Conservation (phyloP, 2,113 vertebrate species). For the Halcyon malimbica region DNA sequence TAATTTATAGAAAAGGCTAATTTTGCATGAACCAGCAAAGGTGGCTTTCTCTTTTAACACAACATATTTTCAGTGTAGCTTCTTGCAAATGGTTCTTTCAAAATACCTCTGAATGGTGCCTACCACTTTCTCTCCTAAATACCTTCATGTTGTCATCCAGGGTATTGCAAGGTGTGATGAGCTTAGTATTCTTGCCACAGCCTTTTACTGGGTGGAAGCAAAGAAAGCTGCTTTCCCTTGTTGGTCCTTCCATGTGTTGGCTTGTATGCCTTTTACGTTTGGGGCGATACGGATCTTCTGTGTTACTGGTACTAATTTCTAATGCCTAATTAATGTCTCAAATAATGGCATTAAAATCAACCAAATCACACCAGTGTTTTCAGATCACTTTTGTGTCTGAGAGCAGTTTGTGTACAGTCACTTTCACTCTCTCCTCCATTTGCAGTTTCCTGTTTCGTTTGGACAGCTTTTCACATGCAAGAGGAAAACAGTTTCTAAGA, state of each 20-base stretch:
- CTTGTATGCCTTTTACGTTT: slow-evolving; percentile 15
- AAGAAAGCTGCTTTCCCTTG: slow-evolving; percentile 6
- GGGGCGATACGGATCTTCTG: background rate
- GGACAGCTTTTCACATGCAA: background rate
- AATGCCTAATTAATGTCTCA: background rate
- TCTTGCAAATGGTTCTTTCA: background rate
- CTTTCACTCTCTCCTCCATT: background rate
- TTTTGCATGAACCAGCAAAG: background rate
- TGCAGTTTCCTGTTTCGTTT: background rate
- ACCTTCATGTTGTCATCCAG: background rate
- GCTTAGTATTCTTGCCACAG: background rate
- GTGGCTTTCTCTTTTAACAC: background rate
- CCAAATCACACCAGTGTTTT: background rate
- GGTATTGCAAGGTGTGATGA: background rate
- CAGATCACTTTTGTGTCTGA: background rate
- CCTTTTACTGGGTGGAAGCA: slow-evolving; percentile 31
- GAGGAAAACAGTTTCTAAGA: background rate
- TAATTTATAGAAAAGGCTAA: background rate
- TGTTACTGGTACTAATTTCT: background rate
- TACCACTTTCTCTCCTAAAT: background rate
- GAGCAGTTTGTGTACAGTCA: background rate
- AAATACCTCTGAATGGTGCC: background rate
- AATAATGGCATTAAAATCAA: background rate
- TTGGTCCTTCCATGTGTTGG: slow-evolving; percentile 4
- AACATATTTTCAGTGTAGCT: background rate